Evolutionary conservation across 1,140 invertebrate genomes (phyloP).

Genomic region (Ostrea denselamellosa): DNA sequence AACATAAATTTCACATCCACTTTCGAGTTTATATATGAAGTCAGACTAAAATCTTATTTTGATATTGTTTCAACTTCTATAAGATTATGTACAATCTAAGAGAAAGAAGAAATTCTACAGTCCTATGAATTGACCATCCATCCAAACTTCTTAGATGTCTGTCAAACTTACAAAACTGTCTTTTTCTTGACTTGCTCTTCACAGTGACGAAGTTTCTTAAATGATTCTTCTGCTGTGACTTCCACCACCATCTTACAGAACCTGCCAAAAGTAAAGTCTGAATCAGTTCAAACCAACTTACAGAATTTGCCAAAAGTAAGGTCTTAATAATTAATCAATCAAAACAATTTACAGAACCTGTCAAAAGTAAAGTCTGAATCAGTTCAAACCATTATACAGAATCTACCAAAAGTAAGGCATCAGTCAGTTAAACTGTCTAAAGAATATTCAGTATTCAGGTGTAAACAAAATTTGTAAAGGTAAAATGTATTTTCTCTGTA

Average conservation of each 20-base stretch:
- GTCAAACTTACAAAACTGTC: slow-evolving; percentile 73
- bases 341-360: too few relatives aligned
- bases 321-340: too few relatives aligned
- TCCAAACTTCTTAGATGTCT: too few relatives aligned
- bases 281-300: background rate
- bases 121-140: too few relatives aligned
- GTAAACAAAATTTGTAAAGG: background rate
- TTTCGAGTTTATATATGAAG: too few relatives aligned
- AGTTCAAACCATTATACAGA: background rate
- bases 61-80: too few relatives aligned
- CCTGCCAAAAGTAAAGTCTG: slow-evolving; percentile 57
- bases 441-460: background rate
- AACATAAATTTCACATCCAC: too few relatives aligned
- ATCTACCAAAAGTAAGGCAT: background rate
- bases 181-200: slow-evolving; percentile 77
- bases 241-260: slow-evolving; percentile 75
- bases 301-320: background rate
- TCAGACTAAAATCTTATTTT: too few relatives aligned
- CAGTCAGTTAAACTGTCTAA: background rate
- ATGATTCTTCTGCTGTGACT: slow-evolving; percentile 72
- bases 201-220: slow-evolving; percentile 73
- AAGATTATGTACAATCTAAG: too few relatives aligned
- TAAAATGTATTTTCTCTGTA: background rate
- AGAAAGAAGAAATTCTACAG: too few relatives aligned
- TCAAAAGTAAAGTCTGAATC: background rate